Conservation (phyloP, 2,888 invertebrate species). For the Hypercompe scribonia region DNA sequence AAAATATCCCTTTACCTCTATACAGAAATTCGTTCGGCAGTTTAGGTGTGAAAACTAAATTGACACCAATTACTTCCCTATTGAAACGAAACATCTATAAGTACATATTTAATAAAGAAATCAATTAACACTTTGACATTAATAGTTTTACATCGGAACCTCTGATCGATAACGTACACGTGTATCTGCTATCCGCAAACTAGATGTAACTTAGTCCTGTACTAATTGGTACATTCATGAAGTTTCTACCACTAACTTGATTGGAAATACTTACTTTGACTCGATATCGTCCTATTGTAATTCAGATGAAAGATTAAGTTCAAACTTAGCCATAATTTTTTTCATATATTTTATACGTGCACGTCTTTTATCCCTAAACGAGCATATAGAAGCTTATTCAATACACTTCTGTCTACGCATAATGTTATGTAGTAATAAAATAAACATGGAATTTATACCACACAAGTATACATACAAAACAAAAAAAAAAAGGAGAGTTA, state of each 20-base stretch:
- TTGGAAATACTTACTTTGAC: not conserved
- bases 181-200: not conserved
- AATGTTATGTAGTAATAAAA: too few species aligned
- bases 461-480: too few species aligned
- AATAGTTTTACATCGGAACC: not conserved
- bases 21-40: not conserved
- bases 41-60: not conserved
- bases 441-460: too few species aligned
- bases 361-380: too few species aligned
- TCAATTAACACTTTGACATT: not conserved
- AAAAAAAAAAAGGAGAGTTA: too few species aligned
- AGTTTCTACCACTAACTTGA: slow-evolving; percentile 4
- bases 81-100: too few species aligned
- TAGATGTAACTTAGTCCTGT: not conserved
- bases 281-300: not conserved
- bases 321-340: not conserved
- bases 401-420: too few species aligned
- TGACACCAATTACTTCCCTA: too few species aligned
- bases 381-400: too few species aligned
- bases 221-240: not conserved
- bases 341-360: too few species aligned
- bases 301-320: not conserved
- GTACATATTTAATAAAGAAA: too few species aligned
- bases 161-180: not conserved
- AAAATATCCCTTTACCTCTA: too few species aligned